Base-by-base conservation (phyloP, 2,113 vertebrate genomes). In the Melanerpes aurifrons region DNA sequence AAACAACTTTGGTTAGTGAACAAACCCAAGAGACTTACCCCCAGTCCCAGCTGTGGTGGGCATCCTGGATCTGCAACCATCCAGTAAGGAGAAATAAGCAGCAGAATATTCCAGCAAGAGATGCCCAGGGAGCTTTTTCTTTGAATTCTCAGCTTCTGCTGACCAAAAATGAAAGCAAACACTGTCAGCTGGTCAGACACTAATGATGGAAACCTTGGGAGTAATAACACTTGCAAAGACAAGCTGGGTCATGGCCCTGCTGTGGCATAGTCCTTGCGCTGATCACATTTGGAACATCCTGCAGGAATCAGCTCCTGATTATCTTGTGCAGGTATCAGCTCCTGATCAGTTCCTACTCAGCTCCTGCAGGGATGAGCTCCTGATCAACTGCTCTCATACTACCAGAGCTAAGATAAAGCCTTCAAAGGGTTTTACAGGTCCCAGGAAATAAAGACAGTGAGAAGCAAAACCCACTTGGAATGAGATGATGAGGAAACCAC, bases 21-120 rank as follows among this genome's bases (percentile, higher is more conserved):
- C 45, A 50, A 6, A 74, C 3, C 57, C 20, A 12, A 82, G 62
- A 6, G 2, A 69, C 32, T 40, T 40, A 47, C 66, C 64, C 50
- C 50, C 47, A 53, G 37, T 82, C 66, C 25, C 83, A 12, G 78
- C 78, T 58, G 56, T 11, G 0, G 2, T 1, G 24, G 59, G 40
- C 3, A 0, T 2, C 43, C 35, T 2, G 73, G 24, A 1, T 12
- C 21, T 6, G 53, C 4, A 15, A 9, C 1, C 1, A 2, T 26
- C 64, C 6, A 3, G 22, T 0, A 0, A 12, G 90, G 50, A 58
- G 32, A 40, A 59, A 66, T 5, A 2, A 16, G 56, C 45, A 15
- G 31, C 7, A 48, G 56, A 31, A 48, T 9, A 10, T 35, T 74
- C 43, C 75, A 87, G 64, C 40, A 47, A 15, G 25, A 0, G 1